Evolutionary conservation across 1,140 invertebrate species (phyloP).

Genomic region (Druon quercuslanigerum): DNA sequence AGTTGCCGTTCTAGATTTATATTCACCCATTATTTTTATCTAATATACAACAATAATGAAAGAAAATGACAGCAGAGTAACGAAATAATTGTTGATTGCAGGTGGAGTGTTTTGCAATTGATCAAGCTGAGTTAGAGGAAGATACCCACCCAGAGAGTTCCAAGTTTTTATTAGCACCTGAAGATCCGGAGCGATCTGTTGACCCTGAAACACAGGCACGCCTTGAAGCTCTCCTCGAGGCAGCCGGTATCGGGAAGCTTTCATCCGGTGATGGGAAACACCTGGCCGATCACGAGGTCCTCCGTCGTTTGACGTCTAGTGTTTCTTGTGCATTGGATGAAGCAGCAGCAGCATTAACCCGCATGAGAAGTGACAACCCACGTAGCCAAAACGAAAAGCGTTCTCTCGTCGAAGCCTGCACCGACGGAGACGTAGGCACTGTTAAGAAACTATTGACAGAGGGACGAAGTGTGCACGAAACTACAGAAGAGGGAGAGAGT

Average conservation of each 20-base stretch:
- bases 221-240: constrained; percentile 91
- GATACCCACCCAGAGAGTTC: constrained; percentile 82
- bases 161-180: constrained; percentile 86
- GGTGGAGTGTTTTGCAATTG: constrained; percentile 83
- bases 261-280: constrained; percentile 87
- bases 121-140: constrained; percentile 81
- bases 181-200: constrained; percentile 86
- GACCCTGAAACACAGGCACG: constrained; percentile 93
- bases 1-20: too few relatives aligned
- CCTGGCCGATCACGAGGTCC: constrained; percentile 87
- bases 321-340: constrained; percentile 96
- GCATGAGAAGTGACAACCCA: constrained; percentile 92
- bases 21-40: too few relatives aligned
- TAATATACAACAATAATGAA: too few relatives aligned
- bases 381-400: constrained; percentile 77
- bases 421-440: constrained; percentile 93
- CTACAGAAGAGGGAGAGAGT: constrained; percentile 94
- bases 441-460: constrained; percentile 93
- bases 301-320: constrained; percentile 89
- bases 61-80: too few relatives aligned
- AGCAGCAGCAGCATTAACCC: constrained; percentile 94
- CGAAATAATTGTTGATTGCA: constrained; percentile 57
- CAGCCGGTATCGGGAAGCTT: constrained; percentile 85
- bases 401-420: constrained; percentile 91
- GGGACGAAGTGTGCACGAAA: constrained; percentile 92